Evolutionary conservation across 2,888 invertebrate species (phyloP).

Genomic region (Junonia oenone): DNA sequence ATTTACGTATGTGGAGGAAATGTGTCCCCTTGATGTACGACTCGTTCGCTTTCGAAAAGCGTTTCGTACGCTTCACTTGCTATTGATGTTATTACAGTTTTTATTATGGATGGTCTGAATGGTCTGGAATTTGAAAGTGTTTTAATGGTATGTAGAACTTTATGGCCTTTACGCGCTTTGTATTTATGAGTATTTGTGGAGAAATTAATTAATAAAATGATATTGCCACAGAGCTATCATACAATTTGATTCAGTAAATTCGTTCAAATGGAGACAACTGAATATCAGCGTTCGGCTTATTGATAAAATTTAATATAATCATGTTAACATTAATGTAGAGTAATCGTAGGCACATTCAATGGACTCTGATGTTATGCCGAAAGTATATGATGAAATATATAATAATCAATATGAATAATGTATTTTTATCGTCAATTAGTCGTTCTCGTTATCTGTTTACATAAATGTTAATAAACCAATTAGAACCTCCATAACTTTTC

Average conservation of each 20-base stretch:
- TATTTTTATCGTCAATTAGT: too few relatives aligned
- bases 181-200: too few relatives aligned
- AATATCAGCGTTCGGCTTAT: constrained; percentile 17
- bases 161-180: too few relatives aligned
- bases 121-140: not conserved
- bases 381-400: too few relatives aligned
- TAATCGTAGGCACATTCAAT: constrained; percentile 25
- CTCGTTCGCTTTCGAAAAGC: constrained; percentile 50
- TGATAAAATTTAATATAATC: too few relatives aligned
- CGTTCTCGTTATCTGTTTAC: too few relatives aligned
- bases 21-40: constrained; percentile 47
- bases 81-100: constrained; percentile 36
- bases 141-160: not conserved
- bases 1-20: constrained; percentile 60
- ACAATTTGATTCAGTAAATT: constrained; percentile 18
- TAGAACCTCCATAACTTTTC: too few relatives aligned
- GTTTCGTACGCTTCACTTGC: constrained; percentile 29
- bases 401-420: too few relatives aligned
- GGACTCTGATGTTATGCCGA: too few relatives aligned
- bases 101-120: constrained; percentile 3
- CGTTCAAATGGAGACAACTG: constrained; percentile 6
- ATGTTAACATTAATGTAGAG: too few relatives aligned
- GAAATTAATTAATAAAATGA: too few relatives aligned
- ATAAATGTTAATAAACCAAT: too few relatives aligned
- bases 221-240: not conserved